Percentiles rank a stretch among this genome's conserved stretches.
Evolutionary conservation across 2,888 invertebrate genomes (phyloP).

Genomic region (Apantesis nais): DNA sequence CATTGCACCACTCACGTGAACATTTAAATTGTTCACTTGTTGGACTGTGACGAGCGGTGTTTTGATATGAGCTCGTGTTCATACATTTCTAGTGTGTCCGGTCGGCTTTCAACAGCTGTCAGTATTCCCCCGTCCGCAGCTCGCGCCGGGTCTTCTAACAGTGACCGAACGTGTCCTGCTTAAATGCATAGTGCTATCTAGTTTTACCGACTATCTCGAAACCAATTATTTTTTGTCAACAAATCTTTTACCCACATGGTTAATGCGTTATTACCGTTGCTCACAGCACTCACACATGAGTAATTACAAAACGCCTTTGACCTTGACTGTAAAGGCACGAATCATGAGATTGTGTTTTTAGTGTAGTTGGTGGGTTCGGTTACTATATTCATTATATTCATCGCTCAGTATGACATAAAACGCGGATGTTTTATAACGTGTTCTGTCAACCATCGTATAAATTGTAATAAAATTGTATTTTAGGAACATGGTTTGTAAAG

Average conservation of each 20-base stretch:
- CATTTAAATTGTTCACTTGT: slow-evolving; percentile 63
- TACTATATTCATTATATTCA: slow-evolving; percentile 27
- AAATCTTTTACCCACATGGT: slow-evolving; percentile 23
- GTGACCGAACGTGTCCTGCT: slow-evolving; percentile 38
- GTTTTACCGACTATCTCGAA: slow-evolving; percentile 28
- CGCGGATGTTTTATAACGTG: slow-evolving; percentile 17
- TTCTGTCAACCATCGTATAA: slow-evolving; percentile 2
- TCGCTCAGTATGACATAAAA: slow-evolving; percentile 19
- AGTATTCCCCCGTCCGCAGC: slow-evolving; percentile 74
- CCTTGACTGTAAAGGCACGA: slow-evolving; percentile 41
- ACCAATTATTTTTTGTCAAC: slow-evolving; percentile 16
- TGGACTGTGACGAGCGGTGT: slow-evolving; percentile 56
- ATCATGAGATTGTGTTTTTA: slow-evolving; percentile 36
- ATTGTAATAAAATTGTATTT: slow-evolving; percentile 9
- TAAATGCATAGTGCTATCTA: slow-evolving; percentile 31
- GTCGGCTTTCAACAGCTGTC: slow-evolving; percentile 62
- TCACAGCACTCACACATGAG: slow-evolving; percentile 31
- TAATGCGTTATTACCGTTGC: slow-evolving; percentile 35
- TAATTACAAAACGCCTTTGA: slow-evolving; percentile 39
- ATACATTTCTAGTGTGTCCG: slow-evolving; percentile 62
- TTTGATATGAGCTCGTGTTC: slow-evolving; percentile 66
- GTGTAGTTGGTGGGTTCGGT: slow-evolving; percentile 39
- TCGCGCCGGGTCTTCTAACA: slow-evolving; percentile 65
- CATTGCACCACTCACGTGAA: slow-evolving; percentile 58
- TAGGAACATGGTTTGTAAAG: slow-evolving; percentile 26